Base-by-base conservation (phyloP, 2,113 vertebrate species). In the Syngnathus floridae region DNA sequence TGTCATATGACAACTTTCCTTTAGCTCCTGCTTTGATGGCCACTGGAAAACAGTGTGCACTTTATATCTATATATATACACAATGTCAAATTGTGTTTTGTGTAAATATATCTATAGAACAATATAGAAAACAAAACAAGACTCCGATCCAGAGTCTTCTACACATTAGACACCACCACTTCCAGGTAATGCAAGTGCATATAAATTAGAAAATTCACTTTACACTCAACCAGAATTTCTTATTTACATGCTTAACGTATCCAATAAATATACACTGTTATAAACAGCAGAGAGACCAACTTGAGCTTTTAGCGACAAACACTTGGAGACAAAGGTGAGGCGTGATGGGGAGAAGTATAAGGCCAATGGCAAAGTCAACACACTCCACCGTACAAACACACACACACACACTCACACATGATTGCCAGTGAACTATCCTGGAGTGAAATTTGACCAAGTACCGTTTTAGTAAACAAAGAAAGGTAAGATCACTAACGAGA, bases 191-290 rank as follows among this genome's bases (percentile, higher is more conserved):
- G 95, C 91, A 92, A 94, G 93, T 94, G 93, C 91, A 94, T 97
- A 97, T 98, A 98, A 98, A 98, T 98, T 96, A 97, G 54, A 56
- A 97, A 92, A 91, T 88, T 94, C 93, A 95, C 94, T 96, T 89
- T 97, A 98, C 91, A 98, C 93, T 81, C 85, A 95, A 90, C 90
- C 92, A 93, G 93, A 95, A 95, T 93, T 95, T 86, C 80, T 87
- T 99, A 98, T 98, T 78, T 97, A 99, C 95, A 98, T 81, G 84
- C 80, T 75, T 87, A 87, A 92, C 82, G 86, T 94, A 95, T 79
- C 86, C 84, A 89, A 98, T 99, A 98, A 99, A 97, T 99, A 98
- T 93, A 95, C 83, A 95, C 85, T 89, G 93, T 95, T 99, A 96
- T 95, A 96, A 98, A 98, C 95, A 95, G 95, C 93, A 95, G 92